Conservation (phyloP, 1,140 invertebrate genomes). For the Andrena cerasifolii region DNA sequence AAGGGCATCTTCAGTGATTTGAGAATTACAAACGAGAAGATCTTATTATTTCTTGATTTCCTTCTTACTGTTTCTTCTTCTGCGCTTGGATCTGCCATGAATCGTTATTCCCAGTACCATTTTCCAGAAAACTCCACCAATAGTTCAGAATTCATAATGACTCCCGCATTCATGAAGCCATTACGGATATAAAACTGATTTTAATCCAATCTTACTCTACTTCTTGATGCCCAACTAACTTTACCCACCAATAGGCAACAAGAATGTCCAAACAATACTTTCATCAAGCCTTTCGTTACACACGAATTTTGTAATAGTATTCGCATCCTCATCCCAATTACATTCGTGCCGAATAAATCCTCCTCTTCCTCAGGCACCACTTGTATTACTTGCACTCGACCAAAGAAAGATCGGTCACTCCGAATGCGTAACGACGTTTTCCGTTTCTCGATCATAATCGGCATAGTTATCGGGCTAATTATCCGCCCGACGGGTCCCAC, state of each 20-base stretch:
- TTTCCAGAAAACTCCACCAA: neutral
- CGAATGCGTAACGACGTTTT: conserved; percentile 2
- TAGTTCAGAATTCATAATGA: neutral
- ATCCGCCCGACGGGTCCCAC: neutral
- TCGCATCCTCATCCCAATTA: no score
- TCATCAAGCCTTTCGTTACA: no score
- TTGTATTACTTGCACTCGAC: no score
- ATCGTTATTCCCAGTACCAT: neutral
- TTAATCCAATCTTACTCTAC: neutral
- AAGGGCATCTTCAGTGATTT: neutral
- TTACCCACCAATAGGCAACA: no score
- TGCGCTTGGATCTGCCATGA: neutral
- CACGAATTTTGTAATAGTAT: no score
- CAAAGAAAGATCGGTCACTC: no score
- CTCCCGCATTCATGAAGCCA: neutral
- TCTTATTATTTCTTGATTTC: conserved; percentile 4
- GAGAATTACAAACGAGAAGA: neutral
- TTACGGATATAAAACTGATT: neutral
- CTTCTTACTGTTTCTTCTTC: neutral
- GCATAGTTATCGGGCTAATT: conserved; percentile 4
- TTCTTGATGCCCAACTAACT: no score
- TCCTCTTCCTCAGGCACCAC: no score
- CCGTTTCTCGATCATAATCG: neutral
- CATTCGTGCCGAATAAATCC: no score
- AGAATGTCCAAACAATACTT: no score